Evolutionary conservation across 2,888 invertebrate genomes (phyloP), one percentile per base, ranked within the genome.

Genomic region (Bombyx huttoni): DNA sequence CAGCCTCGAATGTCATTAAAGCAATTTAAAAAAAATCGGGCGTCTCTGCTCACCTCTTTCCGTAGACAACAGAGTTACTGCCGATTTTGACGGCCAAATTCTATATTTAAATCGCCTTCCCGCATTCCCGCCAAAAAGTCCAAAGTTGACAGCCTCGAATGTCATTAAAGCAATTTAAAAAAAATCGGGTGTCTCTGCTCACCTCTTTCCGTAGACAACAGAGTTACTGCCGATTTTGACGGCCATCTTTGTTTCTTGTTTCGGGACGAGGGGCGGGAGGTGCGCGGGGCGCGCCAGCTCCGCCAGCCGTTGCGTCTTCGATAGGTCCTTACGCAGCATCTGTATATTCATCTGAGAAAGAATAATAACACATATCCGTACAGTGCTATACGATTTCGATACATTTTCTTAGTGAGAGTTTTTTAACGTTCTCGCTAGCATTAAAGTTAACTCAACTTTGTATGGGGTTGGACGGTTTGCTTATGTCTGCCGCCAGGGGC

Each of bases 271-370:
- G 0, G 78, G 77, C 8, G 73, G 77, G 0, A 73, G 14, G 49
- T 75, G 72, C 0, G 93, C 90, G 0, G 95, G 95, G 56, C 92
- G 91, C 0, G 93, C 92, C 47, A 98, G 83, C 59, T 95, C 93
- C 0, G 95, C 91, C 33, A 98, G 78, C 24, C 92, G 91, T 46
- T 93, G 89, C 0, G 94, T 76, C 63, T 91, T 92, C 0, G 85
- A 77, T 54, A 95, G 90, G 64, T 97, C 95, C 9, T 85, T 78
- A 64, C 91, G 92, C 7, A 97, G 71, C 54, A 92, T 91, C 46
- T 91, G 88, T 35, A 97, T 89, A 53, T 91, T 91, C 64, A 90
- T 81, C 91, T 92, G 65, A 7, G n/a, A n/a, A n/a, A n/a, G n/a
- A 61, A 68, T 56, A 51, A 54, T 56, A 54, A 34, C 48, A 40